Conservation (phyloP, 2,797 vertebrate genomes). For the Lithobates sylvaticus region DNA sequence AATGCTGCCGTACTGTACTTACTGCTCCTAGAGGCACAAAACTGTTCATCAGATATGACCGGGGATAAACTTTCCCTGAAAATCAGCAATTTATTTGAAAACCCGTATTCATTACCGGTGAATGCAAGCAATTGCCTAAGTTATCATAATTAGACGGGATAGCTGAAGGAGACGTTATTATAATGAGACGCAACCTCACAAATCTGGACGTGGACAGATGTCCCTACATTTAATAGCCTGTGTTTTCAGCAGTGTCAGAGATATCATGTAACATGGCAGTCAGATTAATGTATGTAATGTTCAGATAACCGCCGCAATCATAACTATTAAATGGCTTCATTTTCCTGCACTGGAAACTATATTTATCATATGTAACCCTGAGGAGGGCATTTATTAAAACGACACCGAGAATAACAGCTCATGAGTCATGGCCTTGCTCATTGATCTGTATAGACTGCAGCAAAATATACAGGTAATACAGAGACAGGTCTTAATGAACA, state of each 20-base stretch:
- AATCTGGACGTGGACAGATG: constrained; percentile 46
- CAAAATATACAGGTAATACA: neutral
- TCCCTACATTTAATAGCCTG: constrained; percentile 41
- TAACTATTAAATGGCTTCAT: constrained; percentile 56
- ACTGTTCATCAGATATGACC: constrained; percentile 17
- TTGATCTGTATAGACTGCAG: constrained; percentile 2
- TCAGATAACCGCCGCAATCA: constrained; percentile 48
- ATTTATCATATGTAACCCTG: constrained; percentile 39
- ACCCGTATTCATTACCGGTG: constrained; percentile 11
- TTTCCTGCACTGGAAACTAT: constrained; percentile 34
- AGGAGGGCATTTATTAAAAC: constrained; percentile 45
- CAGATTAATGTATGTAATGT: constrained; percentile 54
- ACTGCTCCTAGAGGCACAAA: neutral
- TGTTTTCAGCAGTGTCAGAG: constrained; percentile 47
- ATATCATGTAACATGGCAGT: constrained; percentile 46
- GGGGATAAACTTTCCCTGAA: constrained; percentile 15
- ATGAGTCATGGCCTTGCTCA: constrained; percentile 16
- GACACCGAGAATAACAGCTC: constrained; percentile 26
- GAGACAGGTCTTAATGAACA: neutral
- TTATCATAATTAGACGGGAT: constrained; percentile 30
- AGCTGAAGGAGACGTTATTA: constrained; percentile 23
- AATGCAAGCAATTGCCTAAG: neutral
- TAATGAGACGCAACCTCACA: constrained; percentile 23
- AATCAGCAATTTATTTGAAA: constrained; percentile 6
- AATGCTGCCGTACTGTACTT: neutral